Evolutionary conservation across 1,140 invertebrate species (phyloP).

Genomic region (Acyrthosiphon pisum): DNA sequence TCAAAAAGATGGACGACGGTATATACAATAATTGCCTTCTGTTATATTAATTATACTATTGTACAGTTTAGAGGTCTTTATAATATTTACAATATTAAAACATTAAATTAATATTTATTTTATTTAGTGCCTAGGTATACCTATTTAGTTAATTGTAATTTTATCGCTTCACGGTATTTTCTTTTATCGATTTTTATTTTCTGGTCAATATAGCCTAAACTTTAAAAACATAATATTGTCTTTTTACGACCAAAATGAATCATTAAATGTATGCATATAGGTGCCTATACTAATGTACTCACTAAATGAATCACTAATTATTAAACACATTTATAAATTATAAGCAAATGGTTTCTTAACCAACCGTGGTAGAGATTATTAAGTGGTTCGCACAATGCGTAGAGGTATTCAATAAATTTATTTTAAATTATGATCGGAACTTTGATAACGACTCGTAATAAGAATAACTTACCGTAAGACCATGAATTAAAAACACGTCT

Average conservation of each 20-base stretch:
- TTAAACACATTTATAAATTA: not conserved
- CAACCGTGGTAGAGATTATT: not conserved
- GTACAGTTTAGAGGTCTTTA: not conserved
- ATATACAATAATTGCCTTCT: not conserved
- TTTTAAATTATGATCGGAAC: not conserved
- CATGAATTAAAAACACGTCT: constrained; percentile 11
- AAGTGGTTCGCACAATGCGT: no score
- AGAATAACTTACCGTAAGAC: not conserved
- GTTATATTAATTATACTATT: not conserved
- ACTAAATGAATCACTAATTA: not conserved
- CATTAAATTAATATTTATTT: not conserved
- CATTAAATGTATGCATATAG: not conserved
- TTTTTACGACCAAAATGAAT: not conserved
- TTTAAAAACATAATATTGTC: not conserved
- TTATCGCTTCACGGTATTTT: not conserved
- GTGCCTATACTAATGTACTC: not conserved
- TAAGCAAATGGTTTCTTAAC: not conserved
- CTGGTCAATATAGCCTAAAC: not conserved
- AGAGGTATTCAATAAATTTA: not conserved
- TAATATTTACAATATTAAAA: not conserved
- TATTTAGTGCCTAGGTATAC: not conserved
- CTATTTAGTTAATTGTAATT: not conserved
- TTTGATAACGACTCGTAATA: not conserved
- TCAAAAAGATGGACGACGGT: not conserved
- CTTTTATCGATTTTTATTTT: not conserved